Evolutionary conservation across 23 tunicate species (phyloP).

Genomic region (Trididemnum clinides): DNA sequence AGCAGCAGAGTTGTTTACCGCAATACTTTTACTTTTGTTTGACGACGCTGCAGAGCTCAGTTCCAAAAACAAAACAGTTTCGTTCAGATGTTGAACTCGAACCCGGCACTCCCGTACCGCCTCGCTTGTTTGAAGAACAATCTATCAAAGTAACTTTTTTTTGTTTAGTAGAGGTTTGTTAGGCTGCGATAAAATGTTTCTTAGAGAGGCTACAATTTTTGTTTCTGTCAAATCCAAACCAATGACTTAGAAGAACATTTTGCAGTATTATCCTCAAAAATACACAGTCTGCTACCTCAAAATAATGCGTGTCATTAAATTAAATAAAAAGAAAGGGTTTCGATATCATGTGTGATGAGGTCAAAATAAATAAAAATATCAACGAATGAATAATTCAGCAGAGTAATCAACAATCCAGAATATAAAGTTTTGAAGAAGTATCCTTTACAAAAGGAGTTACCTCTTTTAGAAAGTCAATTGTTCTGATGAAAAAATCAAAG

Average conservation of each 20-base stretch:
- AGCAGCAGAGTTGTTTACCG: too few relatives aligned
- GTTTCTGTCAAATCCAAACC: too few relatives aligned
- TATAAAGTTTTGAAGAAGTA: too few relatives aligned
- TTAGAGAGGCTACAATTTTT: background rate
- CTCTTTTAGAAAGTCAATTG: slow-evolving; percentile 56
- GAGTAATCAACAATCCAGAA: background rate
- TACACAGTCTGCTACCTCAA: too few relatives aligned
- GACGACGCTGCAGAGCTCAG: too few relatives aligned
- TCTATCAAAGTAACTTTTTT: too few relatives aligned
- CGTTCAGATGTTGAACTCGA: slow-evolving; percentile 47
- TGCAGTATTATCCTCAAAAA: background rate
- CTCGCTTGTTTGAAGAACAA: slow-evolving; percentile 55
- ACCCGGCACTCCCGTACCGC: slow-evolving; percentile 63
- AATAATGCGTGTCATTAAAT: too few relatives aligned
- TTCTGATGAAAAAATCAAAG: slow-evolving; percentile 44
- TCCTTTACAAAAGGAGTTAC: slow-evolving; percentile 9
- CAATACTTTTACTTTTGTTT: too few relatives aligned
- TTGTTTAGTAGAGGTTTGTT: too few relatives aligned
- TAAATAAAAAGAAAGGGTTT: too few relatives aligned
- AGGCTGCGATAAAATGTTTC: background rate
- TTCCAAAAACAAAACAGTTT: too few relatives aligned
- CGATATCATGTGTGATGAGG: background rate
- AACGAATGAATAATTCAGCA: background rate
- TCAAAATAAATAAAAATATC: background rate
- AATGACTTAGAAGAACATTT: background rate